phyloP scores from a whole-genome alignment of 2,113 vertebrate genomes.

The Nipponia nippon region DNA sequence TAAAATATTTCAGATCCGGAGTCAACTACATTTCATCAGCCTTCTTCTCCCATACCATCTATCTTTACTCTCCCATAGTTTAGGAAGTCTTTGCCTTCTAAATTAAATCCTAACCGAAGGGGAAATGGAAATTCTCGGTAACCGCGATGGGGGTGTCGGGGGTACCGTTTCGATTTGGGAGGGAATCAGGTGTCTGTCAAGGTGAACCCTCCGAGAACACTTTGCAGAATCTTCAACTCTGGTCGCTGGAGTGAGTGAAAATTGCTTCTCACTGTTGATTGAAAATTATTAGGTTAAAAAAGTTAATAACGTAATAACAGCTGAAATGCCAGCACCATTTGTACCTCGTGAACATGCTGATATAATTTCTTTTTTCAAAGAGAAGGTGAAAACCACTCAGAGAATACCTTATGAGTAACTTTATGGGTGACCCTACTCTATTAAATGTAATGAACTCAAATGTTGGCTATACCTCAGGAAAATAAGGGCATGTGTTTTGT shows the following conservation, averaged over 20 bases:
- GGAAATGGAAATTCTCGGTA: constrained; percentile 58
- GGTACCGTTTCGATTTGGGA: constrained; percentile 41
- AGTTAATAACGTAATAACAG: constrained; percentile 60
- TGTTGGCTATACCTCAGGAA: constrained; percentile 43
- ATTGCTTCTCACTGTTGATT: constrained; percentile 45
- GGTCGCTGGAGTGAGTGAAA: constrained; percentile 40
- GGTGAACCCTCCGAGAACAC: background rate
- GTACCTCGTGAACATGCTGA: constrained; percentile 32
- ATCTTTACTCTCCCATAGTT: constrained; percentile 63
- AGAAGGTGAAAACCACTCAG: constrained; percentile 58
- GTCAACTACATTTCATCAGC: constrained; percentile 71
- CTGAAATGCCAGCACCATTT: constrained; percentile 53
- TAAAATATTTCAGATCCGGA: constrained; percentile 74
- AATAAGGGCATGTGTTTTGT: constrained; percentile 39
- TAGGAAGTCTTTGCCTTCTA: constrained; percentile 63
- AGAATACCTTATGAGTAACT: constrained; percentile 40
- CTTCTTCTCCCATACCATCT: constrained; percentile 61
- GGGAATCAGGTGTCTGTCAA: constrained; percentile 34
- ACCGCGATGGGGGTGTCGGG: background rate
- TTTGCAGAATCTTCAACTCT: constrained; percentile 18
- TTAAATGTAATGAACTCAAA: constrained; percentile 50
- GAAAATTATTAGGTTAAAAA: constrained; percentile 63
- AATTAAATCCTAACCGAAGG: constrained; percentile 66
- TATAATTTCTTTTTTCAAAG: constrained; percentile 48
- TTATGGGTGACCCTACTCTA: constrained; percentile 16